Evolutionary conservation across 2,113 vertebrate species (phyloP).

Genomic region (Thalassarche chlororhynchos): DNA sequence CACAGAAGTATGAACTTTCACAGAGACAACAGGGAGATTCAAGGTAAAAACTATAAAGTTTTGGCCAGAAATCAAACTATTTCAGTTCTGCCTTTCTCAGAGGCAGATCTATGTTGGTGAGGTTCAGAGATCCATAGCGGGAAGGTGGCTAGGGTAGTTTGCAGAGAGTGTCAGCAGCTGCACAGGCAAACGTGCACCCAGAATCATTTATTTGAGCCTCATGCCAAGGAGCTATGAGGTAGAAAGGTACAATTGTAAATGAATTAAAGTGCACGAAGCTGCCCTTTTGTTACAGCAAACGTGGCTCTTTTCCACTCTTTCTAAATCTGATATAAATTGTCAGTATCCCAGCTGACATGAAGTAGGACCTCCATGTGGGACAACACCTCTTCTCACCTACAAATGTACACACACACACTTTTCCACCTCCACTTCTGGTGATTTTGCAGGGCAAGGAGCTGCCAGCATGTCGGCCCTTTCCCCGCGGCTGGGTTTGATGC

Average conservation of each 20-base stretch:
- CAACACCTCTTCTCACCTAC: neutral
- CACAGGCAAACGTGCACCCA: neutral
- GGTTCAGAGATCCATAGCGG: neutral
- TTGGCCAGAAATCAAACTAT: neutral
- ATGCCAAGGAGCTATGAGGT: neutral
- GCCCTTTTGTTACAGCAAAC: neutral
- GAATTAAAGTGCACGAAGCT: neutral
- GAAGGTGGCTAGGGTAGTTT: neutral
- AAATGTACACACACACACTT: neutral
- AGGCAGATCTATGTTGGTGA: accelerated
- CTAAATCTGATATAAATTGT: neutral
- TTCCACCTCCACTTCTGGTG: neutral
- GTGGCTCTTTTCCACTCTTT: neutral
- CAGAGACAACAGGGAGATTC: neutral
- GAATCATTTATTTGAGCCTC: neutral
- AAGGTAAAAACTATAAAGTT: neutral
- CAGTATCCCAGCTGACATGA: neutral
- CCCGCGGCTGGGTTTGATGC: accelerated
- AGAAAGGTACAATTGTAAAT: neutral
- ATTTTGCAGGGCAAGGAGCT: neutral
- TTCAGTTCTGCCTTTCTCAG: neutral
- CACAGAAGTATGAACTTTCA: neutral
- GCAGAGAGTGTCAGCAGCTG: neutral
- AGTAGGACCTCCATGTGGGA: neutral
- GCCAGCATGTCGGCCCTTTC: accelerated